Evolutionary conservation across 2,113 vertebrate genomes (phyloP).

Genomic region (Dermatemys mawii): DNA sequence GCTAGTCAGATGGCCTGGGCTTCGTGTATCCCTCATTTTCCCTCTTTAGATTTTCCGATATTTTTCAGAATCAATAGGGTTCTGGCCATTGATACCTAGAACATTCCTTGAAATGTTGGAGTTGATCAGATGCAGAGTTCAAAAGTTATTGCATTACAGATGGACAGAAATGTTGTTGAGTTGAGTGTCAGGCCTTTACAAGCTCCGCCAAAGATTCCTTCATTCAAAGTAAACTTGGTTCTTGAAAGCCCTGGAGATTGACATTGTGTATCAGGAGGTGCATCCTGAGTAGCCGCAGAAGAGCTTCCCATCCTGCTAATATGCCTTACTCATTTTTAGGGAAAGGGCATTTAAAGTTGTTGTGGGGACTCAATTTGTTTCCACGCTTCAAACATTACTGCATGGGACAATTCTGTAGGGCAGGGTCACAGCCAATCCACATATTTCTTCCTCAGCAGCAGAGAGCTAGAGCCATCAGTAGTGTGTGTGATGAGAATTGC

Average conservation of each 20-base stretch:
- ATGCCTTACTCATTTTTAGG: neutral
- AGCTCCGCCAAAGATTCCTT: neutral
- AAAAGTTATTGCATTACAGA: neutral
- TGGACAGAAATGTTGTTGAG: neutral
- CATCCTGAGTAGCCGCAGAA: neutral
- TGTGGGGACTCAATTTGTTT: neutral
- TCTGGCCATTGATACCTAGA: neutral
- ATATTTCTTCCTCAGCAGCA: neutral
- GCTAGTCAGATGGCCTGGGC: neutral
- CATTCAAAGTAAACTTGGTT: neutral
- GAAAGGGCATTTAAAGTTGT: neutral
- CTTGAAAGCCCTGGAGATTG: neutral
- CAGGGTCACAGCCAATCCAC: neutral
- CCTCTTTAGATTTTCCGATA: neutral
- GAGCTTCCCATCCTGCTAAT: neutral
- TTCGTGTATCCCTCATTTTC: neutral
- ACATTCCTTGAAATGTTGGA: neutral
- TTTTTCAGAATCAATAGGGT: neutral
- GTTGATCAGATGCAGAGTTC: neutral
- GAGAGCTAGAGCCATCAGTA: fast-evolving
- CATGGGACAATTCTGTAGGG: neutral
- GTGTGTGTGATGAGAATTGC: neutral
- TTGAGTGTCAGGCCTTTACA: neutral
- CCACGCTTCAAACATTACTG: neutral
- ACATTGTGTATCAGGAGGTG: neutral